These are phyloP conservation scores for Drosophila gunungcola DNA, from an alignment of 1,140 invertebrate species.

Conservation along the genomic window DNA sequence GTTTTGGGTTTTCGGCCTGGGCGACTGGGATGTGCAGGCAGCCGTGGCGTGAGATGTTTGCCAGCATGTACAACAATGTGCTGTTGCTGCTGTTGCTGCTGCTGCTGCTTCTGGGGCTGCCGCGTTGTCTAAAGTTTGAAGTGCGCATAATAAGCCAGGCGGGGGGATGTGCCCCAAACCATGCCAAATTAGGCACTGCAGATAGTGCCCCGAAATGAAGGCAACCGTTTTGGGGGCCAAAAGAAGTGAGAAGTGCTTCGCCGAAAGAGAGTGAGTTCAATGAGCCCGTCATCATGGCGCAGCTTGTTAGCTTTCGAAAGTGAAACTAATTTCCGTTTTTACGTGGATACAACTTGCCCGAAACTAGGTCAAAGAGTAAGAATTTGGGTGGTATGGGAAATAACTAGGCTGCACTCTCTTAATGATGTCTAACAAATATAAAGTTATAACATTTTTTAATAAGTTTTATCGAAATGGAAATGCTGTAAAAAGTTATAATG, in stretches of 20 bases:
- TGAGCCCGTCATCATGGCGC: slow-evolving; percentile 32
- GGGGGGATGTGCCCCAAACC: slow-evolving; percentile 35
- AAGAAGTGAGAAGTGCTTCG: slow-evolving; percentile 11
- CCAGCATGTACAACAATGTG: slow-evolving; percentile 79
- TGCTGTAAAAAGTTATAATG: not conserved
- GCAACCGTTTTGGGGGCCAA: slow-evolving; percentile 49
- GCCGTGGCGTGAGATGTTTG: slow-evolving; percentile 53
- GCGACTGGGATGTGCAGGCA: slow-evolving; percentile 23
- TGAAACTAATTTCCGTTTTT: slow-evolving; percentile 70
- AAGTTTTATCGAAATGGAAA: not conserved
- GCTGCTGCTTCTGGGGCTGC: slow-evolving; percentile 12
- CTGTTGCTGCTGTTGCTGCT: slow-evolving; percentile 14
- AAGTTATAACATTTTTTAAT: not conserved
- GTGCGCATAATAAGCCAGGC: slow-evolving; percentile 78
- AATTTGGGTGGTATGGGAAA: slow-evolving; percentile 1
- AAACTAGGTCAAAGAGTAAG: slow-evolving; percentile 40
- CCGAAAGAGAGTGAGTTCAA: slow-evolving; percentile 15
- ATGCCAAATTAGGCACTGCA: slow-evolving; percentile 51
- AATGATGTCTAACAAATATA: slow-evolving; percentile 6
- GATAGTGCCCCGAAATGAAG: slow-evolving; percentile 52
- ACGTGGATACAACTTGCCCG: slow-evolving; percentile 19
- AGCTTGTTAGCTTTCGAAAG: slow-evolving; percentile 60
- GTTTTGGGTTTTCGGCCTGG: slow-evolving; percentile 23
- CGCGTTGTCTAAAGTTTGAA: slow-evolving; percentile 80
- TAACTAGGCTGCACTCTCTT: not conserved